Evolutionary conservation across 2,113 vertebrate species (phyloP).

Genomic region (Sphaerodactylus townsendi): DNA sequence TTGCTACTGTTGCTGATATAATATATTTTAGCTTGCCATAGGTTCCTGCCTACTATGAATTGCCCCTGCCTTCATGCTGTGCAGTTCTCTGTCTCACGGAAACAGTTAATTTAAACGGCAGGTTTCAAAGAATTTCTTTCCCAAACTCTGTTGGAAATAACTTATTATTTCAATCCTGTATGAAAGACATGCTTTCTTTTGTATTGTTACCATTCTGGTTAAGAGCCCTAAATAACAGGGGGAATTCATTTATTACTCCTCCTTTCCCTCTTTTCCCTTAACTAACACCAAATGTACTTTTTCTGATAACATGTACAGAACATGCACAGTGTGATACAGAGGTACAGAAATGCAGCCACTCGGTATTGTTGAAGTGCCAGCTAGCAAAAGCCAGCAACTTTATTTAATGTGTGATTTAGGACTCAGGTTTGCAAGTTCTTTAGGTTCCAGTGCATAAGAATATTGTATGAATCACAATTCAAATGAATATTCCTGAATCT

Average conservation of each 20-base stretch:
- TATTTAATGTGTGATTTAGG: neutral
- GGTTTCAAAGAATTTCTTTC: constrained; percentile 33
- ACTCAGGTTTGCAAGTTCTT: constrained; percentile 3
- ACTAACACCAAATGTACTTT: neutral
- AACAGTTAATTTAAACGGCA: constrained; percentile 41
- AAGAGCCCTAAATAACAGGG: neutral
- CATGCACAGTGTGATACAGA: neutral
- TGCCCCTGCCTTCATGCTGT: constrained; percentile 54
- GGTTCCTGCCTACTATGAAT: constrained; percentile 48
- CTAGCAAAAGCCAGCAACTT: neutral
- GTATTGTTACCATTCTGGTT: constrained; percentile 37
- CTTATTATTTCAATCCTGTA: constrained; percentile 32
- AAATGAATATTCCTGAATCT: neutral
- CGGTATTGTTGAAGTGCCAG: accelerated
- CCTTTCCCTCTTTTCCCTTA: constrained; percentile 17
- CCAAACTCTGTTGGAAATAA: constrained; percentile 8
- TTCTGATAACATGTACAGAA: neutral
- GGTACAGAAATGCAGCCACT: constrained; percentile 8
- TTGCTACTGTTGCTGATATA: constrained; percentile 52
- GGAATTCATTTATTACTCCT: constrained; percentile 23
- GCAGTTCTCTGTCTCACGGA: constrained; percentile 54
- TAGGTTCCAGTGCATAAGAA: neutral
- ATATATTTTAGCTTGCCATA: constrained; percentile 39
- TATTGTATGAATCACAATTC: neutral
- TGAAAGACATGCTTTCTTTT: constrained; percentile 20